Conservation (phyloP, 2,113 vertebrate genomes). For the Caretta caretta region DNA sequence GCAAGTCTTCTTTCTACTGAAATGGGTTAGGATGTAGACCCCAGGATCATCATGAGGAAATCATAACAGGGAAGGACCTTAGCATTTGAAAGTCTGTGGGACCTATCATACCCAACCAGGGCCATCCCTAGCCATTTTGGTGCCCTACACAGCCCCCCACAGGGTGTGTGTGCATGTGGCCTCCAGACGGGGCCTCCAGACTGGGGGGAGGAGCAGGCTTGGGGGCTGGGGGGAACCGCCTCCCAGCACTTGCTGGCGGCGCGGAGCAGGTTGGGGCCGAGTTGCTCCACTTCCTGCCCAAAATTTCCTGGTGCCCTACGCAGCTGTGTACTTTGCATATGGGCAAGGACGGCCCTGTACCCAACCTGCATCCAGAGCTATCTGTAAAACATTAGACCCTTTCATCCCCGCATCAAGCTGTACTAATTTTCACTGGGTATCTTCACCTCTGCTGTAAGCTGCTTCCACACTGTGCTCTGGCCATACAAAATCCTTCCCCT, state of each 20-base stretch:
- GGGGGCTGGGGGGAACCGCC: too few species aligned
- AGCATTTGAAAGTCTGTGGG: background rate
- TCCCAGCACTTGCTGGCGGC: too few species aligned
- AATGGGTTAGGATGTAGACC: background rate
- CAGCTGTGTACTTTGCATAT: too few species aligned
- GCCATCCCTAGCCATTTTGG: too few species aligned
- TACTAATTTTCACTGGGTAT: background rate
- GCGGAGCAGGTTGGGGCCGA: too few species aligned
- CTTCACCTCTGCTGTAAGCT: background rate
- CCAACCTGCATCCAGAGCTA: background rate
- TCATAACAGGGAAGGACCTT: background rate
- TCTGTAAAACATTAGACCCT: fast-evolving
- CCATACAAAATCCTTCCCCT: background rate
- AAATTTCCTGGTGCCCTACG: too few species aligned
- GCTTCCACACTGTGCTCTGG: background rate
- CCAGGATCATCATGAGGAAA: background rate
- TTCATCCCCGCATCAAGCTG: fast-evolving
- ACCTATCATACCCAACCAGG: background rate
- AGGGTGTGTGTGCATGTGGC: too few species aligned
- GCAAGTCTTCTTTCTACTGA: background rate
- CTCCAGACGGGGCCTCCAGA: too few species aligned
- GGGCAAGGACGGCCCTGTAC: too few species aligned
- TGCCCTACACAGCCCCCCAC: too few species aligned
- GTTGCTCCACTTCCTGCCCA: too few species aligned
- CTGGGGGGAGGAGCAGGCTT: too few species aligned